These are phyloP conservation scores for Tarsius wallacei DNA, from an alignment of 2,797 vertebrate genomes.

Conservation along the genomic window DNA sequence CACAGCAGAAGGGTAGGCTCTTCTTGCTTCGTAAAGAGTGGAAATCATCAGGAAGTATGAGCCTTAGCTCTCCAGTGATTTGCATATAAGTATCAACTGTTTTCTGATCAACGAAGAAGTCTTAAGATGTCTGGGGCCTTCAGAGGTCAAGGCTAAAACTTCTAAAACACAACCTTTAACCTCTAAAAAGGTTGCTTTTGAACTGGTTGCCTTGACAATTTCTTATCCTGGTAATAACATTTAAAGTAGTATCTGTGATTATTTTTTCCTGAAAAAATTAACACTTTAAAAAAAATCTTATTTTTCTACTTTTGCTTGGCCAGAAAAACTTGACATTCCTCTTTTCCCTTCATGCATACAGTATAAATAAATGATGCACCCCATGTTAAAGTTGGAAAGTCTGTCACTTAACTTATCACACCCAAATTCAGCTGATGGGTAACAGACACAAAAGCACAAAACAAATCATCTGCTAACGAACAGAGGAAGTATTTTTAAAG, in stretches of 20 bases:
- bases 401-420: neutral
- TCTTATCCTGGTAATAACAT: neutral
- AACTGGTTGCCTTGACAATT: neutral
- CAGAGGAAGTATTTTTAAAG: too few species aligned
- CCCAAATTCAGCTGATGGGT: neutral
- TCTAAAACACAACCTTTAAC: neutral
- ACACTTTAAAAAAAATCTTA: neutral
- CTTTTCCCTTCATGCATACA: neutral
- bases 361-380: neutral
- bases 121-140: neutral
- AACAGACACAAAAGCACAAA: neutral
- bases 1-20: neutral
- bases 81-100: neutral
- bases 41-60: neutral
- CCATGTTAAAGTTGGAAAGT: neutral
- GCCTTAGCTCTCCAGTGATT: neutral
- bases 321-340: neutral
- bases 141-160: neutral
- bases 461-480: neutral
- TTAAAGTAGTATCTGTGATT: neutral
- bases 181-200: neutral
- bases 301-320: neutral
- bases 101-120: slow-evolving; percentile 4
- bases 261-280: neutral
- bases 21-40: neutral